A percentile compares a stretch with the other conserved stretches of the same genome.
Conservation (phyloP, 2,888 invertebrate species). For the Drosophila prostipennis region DNA sequence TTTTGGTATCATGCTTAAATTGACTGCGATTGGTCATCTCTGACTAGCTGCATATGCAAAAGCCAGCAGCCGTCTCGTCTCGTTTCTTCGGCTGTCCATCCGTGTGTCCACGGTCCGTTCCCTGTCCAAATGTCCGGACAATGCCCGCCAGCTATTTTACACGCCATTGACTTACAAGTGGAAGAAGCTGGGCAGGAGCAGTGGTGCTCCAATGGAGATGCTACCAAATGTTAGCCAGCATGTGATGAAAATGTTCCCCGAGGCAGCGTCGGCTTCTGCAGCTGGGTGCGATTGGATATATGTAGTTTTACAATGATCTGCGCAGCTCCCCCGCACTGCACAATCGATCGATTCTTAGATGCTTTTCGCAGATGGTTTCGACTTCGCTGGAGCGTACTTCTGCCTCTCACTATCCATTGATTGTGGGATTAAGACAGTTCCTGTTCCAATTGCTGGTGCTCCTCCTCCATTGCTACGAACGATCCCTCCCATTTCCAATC, state of each 20-base stretch:
- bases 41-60: conserved; percentile 26
- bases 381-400: conserved; percentile 22
- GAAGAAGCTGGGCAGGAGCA: conserved; percentile 15
- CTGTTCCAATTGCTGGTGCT: conserved; percentile 44
- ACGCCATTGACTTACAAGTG: conserved; percentile 75
- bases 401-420: conserved; percentile 54
- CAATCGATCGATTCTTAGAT: conserved; percentile 8
- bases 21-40: conserved; percentile 19
- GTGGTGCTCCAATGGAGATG: conserved; percentile 27
- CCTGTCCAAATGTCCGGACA: conserved; percentile 39
- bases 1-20: not conserved
- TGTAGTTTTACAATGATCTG: conserved; percentile 15
- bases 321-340: conserved; percentile 23
- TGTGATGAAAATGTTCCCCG: conserved; percentile 54
- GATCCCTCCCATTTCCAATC: conserved; percentile 22
- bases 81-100: conserved; percentile 26
- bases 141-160: conserved; percentile 72
- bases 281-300: conserved; percentile 5
- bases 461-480: not conserved
- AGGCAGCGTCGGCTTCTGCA: conserved; percentile 6
- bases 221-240: conserved; percentile 49
- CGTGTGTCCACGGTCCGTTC: conserved; percentile 13
- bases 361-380: conserved; percentile 22
- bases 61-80: conserved; percentile 35
- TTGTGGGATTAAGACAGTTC: conserved; percentile 69